phyloP scores from a whole-genome alignment of 1,140 invertebrate species.

The Nixonia krombeini region DNA sequence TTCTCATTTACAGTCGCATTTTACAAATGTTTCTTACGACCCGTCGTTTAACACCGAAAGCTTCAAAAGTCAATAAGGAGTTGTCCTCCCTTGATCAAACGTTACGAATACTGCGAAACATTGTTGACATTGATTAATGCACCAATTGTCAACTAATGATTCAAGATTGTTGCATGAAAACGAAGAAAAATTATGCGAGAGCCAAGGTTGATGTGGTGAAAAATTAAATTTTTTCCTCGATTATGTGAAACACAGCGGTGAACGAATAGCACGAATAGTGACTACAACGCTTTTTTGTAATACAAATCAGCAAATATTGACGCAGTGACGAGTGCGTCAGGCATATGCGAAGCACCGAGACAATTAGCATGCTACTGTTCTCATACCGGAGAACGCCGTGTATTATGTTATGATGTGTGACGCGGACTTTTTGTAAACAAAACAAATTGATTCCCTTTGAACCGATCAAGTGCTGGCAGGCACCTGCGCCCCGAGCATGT shows the following conservation, averaged over 20 bases:
- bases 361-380: conserved; percentile 5
- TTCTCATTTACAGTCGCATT: too few species aligned
- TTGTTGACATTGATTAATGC: conserved; percentile 30
- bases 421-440: conserved; percentile 14
- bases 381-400: not conserved
- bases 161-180: conserved; percentile 11
- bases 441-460: conserved; percentile 38
- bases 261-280: too few species aligned
- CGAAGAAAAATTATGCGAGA: conserved; percentile 16
- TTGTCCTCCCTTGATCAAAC: conserved; percentile 15
- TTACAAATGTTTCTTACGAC: too few species aligned
- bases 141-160: conserved; percentile 1
- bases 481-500: conserved; percentile 19
- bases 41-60: conserved; percentile 5
- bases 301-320: too few species aligned
- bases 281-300: too few species aligned
- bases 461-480: conserved; percentile 17
- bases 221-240: not conserved
- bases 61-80: conserved; percentile 27
- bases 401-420: conserved; percentile 11
- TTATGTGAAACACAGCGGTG: not conserved
- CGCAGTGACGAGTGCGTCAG: too few species aligned
- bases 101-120: conserved; percentile 7
- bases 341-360: not conserved
- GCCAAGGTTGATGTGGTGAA: not conserved